Conservation (phyloP, 2,888 invertebrate species). For the Troilus luridus region DNA sequence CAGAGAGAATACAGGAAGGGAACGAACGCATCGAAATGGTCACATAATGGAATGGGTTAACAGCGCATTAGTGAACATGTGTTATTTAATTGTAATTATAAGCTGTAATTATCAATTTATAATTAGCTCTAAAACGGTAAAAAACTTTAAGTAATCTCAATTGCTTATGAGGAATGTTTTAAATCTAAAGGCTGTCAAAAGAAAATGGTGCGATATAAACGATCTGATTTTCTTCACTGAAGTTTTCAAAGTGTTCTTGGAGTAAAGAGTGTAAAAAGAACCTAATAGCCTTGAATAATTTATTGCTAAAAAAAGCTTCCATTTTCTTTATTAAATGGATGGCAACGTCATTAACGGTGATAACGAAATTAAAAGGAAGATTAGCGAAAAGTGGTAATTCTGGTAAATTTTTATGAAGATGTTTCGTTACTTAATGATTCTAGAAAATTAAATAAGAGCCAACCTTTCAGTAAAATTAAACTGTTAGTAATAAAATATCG, state of each 20-base stretch:
- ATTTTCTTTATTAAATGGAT: neutral
- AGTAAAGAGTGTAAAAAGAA: neutral
- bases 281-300: slow-evolving; percentile 31
- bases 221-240: neutral
- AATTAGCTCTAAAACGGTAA: neutral
- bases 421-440: neutral
- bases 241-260: neutral
- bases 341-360: neutral
- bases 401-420: neutral
- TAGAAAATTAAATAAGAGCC: neutral
- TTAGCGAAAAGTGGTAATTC: neutral
- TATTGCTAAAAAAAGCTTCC: neutral
- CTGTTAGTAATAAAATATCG: neutral
- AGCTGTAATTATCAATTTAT: neutral
- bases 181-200: neutral
- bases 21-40: too few species aligned
- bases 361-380: neutral
- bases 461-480: neutral
- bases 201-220: neutral
- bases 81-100: neutral
- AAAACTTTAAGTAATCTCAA: neutral
- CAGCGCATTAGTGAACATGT: neutral
- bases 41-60: neutral
- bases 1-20: too few species aligned
- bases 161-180: neutral